These are phyloP conservation scores for Lymantria dispar DNA, from an alignment of 2,888 invertebrate genomes.

Conservation along the genomic window DNA sequence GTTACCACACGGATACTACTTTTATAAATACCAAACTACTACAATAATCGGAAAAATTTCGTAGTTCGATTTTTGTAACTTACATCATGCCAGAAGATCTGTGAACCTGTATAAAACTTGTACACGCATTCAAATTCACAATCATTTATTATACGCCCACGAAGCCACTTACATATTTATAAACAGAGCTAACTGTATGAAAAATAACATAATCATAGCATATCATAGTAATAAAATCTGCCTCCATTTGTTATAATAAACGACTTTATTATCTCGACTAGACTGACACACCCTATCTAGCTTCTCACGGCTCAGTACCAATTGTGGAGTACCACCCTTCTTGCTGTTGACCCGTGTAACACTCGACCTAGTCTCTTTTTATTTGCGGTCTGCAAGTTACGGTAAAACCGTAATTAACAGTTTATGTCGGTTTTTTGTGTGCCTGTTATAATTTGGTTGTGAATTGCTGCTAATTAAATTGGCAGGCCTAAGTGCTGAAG, in stretches of 20 bases:
- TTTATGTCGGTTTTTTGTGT: constrained; percentile 1
- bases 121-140: too few species aligned
- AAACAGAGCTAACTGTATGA: too few species aligned
- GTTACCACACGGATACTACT: too few species aligned
- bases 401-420: constrained; percentile 18
- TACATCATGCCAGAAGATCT: too few species aligned
- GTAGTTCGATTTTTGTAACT: too few species aligned
- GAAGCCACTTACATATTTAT: too few species aligned
- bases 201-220: background rate
- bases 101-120: too few species aligned
- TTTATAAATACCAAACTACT: too few species aligned
- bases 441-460: constrained; percentile 7
- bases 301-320: constrained; percentile 16
- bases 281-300: background rate
- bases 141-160: too few species aligned
- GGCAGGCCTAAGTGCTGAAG: background rate
- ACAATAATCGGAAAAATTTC: too few species aligned
- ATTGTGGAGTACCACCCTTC: constrained; percentile 17
- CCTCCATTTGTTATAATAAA: background rate
- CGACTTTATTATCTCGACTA: background rate
- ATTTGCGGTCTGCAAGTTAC: constrained; percentile 15
- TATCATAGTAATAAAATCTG: background rate
- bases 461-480: constrained; percentile 8
- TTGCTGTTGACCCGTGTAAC: constrained; percentile 28
- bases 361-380: constrained; percentile 41